Percentiles rank a stretch among this genome's conserved stretches.
Evolutionary conservation across 2,888 invertebrate species (phyloP).

Genomic region (Meloe dianella): DNA sequence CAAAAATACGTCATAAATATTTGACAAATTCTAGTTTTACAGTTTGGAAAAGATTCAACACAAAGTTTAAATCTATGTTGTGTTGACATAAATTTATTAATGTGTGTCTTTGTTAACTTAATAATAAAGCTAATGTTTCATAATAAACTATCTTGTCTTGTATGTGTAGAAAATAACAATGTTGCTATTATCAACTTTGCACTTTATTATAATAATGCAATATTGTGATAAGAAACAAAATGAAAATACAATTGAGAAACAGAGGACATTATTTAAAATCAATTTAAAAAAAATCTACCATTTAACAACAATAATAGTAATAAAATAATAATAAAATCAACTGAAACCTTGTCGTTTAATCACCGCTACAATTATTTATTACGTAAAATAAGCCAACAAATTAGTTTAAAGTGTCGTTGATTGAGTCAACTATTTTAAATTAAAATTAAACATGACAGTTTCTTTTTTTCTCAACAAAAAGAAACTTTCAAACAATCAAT

Average conservation of each 20-base stretch:
- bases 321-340: neutral
- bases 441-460: neutral
- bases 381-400: conserved; percentile 9
- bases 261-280: conserved; percentile 2
- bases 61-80: neutral
- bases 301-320: neutral
- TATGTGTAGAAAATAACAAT: conserved; percentile 17
- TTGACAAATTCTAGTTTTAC: too few species aligned
- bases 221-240: conserved; percentile 16
- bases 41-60: neutral
- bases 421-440: conserved; percentile 2
- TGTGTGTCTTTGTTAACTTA: conserved; percentile 24
- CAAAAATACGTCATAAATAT: neutral
- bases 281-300: neutral
- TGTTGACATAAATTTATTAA: conserved; percentile 7
- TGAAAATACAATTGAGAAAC: neutral
- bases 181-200: conserved; percentile 26
- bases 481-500: neutral
- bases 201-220: conserved; percentile 24
- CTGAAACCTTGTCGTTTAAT: conserved; percentile 1
- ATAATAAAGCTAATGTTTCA: conserved; percentile 29
- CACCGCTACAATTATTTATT: neutral
- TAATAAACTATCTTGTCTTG: conserved; percentile 19
- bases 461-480: neutral
- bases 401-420: neutral